These are phyloP conservation scores for Margarornis squamiger DNA, from an alignment of 2,797 vertebrate genomes.

Conservation along the genomic window DNA sequence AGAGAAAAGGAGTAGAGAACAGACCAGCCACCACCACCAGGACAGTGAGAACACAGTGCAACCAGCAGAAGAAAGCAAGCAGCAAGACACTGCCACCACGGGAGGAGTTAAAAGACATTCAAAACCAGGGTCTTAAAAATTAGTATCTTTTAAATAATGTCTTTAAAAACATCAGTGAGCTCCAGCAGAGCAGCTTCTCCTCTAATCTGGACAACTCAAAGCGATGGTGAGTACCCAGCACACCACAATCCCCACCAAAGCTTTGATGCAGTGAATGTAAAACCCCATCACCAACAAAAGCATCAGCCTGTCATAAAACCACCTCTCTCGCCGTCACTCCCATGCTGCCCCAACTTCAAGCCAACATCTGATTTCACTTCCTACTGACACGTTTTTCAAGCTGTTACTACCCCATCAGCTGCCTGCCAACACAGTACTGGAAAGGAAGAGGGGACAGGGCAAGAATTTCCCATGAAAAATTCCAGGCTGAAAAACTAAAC, in stretches of 20 bases:
- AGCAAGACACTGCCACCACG: fast-evolving
- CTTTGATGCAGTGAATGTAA: background rate
- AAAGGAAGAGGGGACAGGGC: background rate
- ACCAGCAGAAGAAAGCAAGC: background rate
- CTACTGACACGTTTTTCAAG: background rate
- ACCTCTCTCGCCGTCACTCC: fast-evolving
- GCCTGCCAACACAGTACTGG: background rate
- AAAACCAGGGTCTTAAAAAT: background rate
- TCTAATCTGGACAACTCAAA: background rate
- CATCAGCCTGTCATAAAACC: background rate
- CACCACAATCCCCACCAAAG: background rate
- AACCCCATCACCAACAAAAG: background rate
- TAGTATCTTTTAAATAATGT: background rate
- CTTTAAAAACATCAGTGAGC: background rate
- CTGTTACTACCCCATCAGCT: background rate
- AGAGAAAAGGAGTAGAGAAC: background rate
- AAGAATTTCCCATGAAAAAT: background rate
- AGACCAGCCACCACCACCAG: background rate
- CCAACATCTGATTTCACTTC: background rate
- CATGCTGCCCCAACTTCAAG: background rate
- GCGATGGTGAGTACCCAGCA: fast-evolving
- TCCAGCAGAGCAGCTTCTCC: background rate
- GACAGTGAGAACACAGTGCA: background rate
- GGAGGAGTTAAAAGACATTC: background rate
- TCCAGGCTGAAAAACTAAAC: background rate